phyloP scores from a whole-genome alignment of 1,140 invertebrate genomes.

The Reticulitermes speratus region DNA sequence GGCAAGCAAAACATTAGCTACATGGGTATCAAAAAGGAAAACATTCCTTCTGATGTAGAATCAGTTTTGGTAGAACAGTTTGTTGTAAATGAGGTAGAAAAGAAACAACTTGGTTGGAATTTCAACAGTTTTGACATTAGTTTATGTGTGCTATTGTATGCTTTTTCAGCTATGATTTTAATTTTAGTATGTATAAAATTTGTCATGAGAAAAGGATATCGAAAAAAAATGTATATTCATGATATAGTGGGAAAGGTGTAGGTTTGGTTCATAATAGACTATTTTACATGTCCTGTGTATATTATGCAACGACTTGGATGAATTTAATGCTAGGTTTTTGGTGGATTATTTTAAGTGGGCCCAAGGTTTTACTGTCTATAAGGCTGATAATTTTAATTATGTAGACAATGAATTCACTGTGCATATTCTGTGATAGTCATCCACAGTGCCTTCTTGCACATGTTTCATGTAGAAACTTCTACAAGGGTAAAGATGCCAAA shows the following conservation, averaged over 20 bases:
- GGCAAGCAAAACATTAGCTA: slow-evolving; percentile 55
- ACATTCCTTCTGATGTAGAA: slow-evolving; percentile 38
- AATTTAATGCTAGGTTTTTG: not conserved
- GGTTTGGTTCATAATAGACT: not conserved
- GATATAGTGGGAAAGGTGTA: slow-evolving; percentile 63
- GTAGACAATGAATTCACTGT: not conserved
- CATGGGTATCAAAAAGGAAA: slow-evolving; percentile 39
- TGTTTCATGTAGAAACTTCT: not conserved
- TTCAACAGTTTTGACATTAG: slow-evolving; percentile 69
- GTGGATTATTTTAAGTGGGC: not conserved
- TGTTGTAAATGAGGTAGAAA: slow-evolving; percentile 43
- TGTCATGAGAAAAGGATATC: slow-evolving; percentile 64
- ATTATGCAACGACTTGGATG: slow-evolving; percentile 1
- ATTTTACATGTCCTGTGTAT: not conserved
- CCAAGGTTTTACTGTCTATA: not conserved
- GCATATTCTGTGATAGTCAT: not conserved
- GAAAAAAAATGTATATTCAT: slow-evolving; percentile 67
- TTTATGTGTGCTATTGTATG: slow-evolving; percentile 72
- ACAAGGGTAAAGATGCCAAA: not conserved
- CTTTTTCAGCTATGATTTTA: slow-evolving; percentile 65
- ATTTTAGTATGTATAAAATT: slow-evolving; percentile 76
- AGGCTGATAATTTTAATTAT: not conserved
- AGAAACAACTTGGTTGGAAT: slow-evolving; percentile 51
- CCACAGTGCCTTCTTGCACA: not conserved
- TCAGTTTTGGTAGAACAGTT: slow-evolving; percentile 39